A percentile compares a stretch with the other conserved stretches of the same genome.
These are phyloP conservation scores for Pygoscelis antarcticus DNA, from an alignment of 2,113 vertebrate genomes.

Conservation along the genomic window DNA sequence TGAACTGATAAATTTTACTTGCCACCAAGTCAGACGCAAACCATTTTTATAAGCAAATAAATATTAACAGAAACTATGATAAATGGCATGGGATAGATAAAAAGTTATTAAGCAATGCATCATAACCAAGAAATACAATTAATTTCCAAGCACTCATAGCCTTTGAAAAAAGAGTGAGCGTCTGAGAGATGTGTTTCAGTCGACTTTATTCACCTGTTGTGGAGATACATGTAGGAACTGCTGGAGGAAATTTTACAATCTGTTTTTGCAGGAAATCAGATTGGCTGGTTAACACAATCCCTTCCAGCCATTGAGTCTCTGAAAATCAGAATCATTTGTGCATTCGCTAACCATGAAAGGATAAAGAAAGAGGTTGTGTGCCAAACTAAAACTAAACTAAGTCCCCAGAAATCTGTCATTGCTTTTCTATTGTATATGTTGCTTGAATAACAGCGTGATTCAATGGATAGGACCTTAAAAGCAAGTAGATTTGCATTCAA, in stretches of 20 bases:
- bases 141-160: not conserved
- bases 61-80: not conserved
- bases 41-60: not conserved
- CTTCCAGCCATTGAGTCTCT: not conserved
- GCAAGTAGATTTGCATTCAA: not conserved
- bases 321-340: not conserved
- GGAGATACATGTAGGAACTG: not conserved
- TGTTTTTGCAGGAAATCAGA: not conserved
- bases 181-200: not conserved
- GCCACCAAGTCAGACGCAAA: not conserved
- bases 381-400: not conserved
- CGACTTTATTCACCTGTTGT: not conserved
- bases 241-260: not conserved
- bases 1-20: not conserved
- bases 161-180: not conserved
- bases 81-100: not conserved
- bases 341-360: not conserved
- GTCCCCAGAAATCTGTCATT: not conserved
- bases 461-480: not conserved
- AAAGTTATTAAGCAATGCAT: not conserved
- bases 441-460: not conserved
- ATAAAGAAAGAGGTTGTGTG: not conserved
- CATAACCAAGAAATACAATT: not conserved
- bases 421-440: not conserved
- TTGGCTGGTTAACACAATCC: not conserved